A percentile compares a stretch with the other conserved stretches of the same genome.
Evolutionary conservation across 1,140 invertebrate species (phyloP).

Genomic region (Magallana gigas): DNA sequence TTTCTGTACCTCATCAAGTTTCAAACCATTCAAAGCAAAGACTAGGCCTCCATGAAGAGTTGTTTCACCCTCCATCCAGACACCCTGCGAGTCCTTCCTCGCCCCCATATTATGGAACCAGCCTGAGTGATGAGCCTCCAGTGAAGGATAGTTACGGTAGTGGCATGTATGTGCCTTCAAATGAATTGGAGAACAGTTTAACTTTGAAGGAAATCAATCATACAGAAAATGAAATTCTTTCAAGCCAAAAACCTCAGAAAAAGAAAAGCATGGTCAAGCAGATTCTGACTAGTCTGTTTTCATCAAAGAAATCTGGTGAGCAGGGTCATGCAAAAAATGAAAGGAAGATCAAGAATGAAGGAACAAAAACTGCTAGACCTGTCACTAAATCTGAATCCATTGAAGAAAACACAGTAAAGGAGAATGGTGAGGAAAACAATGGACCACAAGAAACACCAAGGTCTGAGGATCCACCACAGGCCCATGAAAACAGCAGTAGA

Average conservation of each 20-base stretch:
- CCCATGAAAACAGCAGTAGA: neutral
- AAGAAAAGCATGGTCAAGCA: constrained; percentile 8
- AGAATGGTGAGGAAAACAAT: neutral
- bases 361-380: neutral
- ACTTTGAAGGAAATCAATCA: constrained; percentile 7
- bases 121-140: neutral
- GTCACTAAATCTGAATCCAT: neutral
- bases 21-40: constrained; percentile 6
- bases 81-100: neutral
- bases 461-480: neutral
- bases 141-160: neutral
- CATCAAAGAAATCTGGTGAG: constrained; percentile 17
- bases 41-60: neutral
- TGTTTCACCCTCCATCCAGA: neutral
- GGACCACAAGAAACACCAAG: neutral
- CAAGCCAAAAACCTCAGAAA: constrained; percentile 4
- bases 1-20: neutral
- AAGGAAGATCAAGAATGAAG: neutral
- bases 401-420: neutral
- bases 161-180: constrained; percentile 26
- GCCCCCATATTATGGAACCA: neutral
- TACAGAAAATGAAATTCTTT: neutral
- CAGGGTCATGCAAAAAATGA: neutral
- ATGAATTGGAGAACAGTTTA: constrained; percentile 11
- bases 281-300: constrained; percentile 17